Percentiles rank a stretch among this genome's conserved stretches.
These are phyloP conservation scores for Mesorhabditis spiculigera DNA, from an alignment of 2,888 invertebrate genomes.

Conservation along the genomic window DNA sequence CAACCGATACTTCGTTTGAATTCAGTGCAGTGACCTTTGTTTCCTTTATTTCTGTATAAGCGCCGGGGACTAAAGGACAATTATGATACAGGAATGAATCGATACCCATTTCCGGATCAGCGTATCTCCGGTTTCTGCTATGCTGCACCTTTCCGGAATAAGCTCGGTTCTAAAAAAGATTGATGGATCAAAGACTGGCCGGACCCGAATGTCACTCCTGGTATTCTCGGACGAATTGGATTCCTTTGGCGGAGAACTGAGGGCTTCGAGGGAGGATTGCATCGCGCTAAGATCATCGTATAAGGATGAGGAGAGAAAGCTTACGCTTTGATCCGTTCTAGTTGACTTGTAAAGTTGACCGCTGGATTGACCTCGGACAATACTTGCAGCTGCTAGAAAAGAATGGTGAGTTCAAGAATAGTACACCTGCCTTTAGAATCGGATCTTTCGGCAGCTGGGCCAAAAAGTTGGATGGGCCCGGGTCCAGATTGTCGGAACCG, in stretches of 20 bases:
- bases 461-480: neutral
- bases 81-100: too few species aligned
- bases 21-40: too few species aligned
- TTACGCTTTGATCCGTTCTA: neutral
- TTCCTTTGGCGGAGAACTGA: too few species aligned
- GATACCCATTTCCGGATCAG: neutral
- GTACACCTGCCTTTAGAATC: too few species aligned
- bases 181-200: too few species aligned
- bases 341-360: neutral
- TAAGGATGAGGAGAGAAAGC: neutral
- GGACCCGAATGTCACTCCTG: too few species aligned
- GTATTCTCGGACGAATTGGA: too few species aligned
- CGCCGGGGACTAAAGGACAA: too few species aligned
- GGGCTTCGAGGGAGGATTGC: too few species aligned
- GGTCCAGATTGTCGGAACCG: neutral
- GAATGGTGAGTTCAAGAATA: neutral
- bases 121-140: neutral
- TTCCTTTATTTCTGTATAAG: too few species aligned
- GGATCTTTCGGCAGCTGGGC: too few species aligned
- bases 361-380: neutral
- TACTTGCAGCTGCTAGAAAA: neutral
- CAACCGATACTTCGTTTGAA: too few species aligned
- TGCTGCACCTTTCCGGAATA: neutral
- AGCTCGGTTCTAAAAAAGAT: neutral
- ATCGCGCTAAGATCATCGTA: neutral